Evolutionary conservation across 2,888 invertebrate genomes (phyloP).

Genomic region (Dynastes grantii): DNA sequence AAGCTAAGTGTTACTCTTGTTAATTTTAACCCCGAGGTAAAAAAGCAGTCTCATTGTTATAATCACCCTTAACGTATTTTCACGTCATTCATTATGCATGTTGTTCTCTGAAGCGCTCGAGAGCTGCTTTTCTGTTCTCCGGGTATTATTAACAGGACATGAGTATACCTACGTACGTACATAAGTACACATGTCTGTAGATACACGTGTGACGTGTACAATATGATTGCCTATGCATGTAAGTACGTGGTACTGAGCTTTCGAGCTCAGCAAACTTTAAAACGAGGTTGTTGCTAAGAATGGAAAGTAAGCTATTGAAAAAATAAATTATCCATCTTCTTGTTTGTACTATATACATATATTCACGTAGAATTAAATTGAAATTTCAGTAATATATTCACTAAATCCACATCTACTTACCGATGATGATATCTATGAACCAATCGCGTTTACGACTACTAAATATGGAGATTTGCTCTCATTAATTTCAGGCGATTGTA

Average conservation of each 20-base stretch:
- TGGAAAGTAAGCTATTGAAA: no score
- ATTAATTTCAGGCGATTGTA: background rate
- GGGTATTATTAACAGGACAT: conserved; percentile 11
- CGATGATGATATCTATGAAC: no score
- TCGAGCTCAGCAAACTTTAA: no score
- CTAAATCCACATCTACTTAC: background rate
- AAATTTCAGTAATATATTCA: background rate
- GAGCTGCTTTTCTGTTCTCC: conserved; percentile 33
- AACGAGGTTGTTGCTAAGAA: no score
- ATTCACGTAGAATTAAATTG: background rate
- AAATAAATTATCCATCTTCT: no score
- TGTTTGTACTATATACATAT: background rate
- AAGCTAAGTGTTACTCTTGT: conserved; percentile 56
- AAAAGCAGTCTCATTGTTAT: conserved; percentile 59
- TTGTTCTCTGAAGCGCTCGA: conserved; percentile 55
- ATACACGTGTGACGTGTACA: no score
- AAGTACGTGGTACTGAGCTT: background rate
- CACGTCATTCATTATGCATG: conserved; percentile 58
- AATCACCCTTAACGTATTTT: conserved; percentile 61
- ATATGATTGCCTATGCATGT: background rate
- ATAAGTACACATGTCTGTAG: background rate
- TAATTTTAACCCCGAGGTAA: conserved; percentile 60
- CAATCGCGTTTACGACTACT: no score
- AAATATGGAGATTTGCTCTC: background rate
- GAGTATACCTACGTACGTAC: background rate